Percentiles rank a stretch among this genome's conserved stretches.
phyloP scores from a whole-genome alignment of 1,140 invertebrate species.

The Lutraria rhynchaena region DNA sequence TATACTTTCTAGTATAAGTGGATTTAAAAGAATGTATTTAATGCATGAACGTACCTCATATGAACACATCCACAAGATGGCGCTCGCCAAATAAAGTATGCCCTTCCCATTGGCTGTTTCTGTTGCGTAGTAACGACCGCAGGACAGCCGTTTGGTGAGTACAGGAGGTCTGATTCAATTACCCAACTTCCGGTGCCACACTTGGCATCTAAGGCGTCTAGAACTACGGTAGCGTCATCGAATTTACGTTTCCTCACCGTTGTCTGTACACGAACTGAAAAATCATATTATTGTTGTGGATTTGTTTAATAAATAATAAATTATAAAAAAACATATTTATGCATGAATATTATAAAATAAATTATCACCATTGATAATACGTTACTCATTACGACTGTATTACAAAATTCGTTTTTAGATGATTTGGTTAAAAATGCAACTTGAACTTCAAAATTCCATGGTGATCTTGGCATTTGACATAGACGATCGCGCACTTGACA shows the following conservation, averaged over 20 bases:
- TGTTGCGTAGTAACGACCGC: conserved; percentile 58
- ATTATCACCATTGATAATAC: too few relatives aligned
- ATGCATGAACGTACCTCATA: conserved; percentile 56
- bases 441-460: too few relatives aligned
- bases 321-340: too few relatives aligned
- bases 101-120: conserved; percentile 52
- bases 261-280: conserved; percentile 51
- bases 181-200: conserved; percentile 41
- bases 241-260: conserved; percentile 53
- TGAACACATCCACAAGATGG: conserved; percentile 65
- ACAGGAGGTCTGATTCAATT: conserved; percentile 33
- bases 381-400: too few relatives aligned
- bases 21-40: neutral
- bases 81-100: conserved; percentile 61
- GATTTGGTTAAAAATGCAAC: too few relatives aligned
- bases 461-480: too few relatives aligned
- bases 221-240: conserved; percentile 51
- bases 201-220: conserved; percentile 28
- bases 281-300: too few relatives aligned
- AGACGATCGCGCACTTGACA: too few relatives aligned
- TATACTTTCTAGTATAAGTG: neutral
- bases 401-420: too few relatives aligned
- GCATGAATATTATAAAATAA: too few relatives aligned
- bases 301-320: too few relatives aligned
- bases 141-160: conserved; percentile 59